Evolutionary conservation across 2,797 vertebrate species (phyloP).

Genomic region (Anabas testudineus): DNA sequence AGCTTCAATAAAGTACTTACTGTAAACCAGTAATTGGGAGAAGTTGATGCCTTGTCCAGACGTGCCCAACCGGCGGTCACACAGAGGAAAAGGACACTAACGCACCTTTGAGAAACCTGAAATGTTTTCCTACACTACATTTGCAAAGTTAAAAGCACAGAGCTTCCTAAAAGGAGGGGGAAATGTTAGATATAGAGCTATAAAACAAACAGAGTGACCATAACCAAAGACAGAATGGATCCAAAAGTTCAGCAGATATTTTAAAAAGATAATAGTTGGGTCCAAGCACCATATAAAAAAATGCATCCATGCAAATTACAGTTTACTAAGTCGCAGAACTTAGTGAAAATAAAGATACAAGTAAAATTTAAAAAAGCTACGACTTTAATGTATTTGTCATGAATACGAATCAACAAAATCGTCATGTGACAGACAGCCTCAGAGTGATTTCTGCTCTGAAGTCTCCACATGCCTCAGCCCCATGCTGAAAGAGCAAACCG

Average conservation of each 20-base stretch:
- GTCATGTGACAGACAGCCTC: background rate
- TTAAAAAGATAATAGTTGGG: slow-evolving; percentile 26
- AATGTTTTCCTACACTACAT: background rate
- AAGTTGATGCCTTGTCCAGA: slow-evolving; percentile 67
- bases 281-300: background rate
- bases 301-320: background rate
- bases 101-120: slow-evolving; percentile 10
- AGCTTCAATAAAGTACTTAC: slow-evolving; percentile 78
- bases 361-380: background rate
- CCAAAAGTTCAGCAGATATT: slow-evolving; percentile 25
- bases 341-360: background rate
- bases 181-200: background rate
- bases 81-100: slow-evolving; percentile 59
- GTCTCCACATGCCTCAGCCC: slow-evolving; percentile 22
- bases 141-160: slow-evolving; percentile 6
- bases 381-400: too few species aligned
- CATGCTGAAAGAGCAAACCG: slow-evolving; percentile 16
- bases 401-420: too few species aligned
- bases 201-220: slow-evolving; percentile 9
- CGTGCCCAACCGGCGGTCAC: slow-evolving; percentile 54
- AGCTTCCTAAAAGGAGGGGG: background rate
- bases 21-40: slow-evolving; percentile 74
- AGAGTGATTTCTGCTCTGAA: background rate
- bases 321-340: background rate
- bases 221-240: slow-evolving; percentile 11